Evolutionary conservation across 2,113 vertebrate genomes (phyloP).

Genomic region (Dunckerocampus dactyliophorus): DNA sequence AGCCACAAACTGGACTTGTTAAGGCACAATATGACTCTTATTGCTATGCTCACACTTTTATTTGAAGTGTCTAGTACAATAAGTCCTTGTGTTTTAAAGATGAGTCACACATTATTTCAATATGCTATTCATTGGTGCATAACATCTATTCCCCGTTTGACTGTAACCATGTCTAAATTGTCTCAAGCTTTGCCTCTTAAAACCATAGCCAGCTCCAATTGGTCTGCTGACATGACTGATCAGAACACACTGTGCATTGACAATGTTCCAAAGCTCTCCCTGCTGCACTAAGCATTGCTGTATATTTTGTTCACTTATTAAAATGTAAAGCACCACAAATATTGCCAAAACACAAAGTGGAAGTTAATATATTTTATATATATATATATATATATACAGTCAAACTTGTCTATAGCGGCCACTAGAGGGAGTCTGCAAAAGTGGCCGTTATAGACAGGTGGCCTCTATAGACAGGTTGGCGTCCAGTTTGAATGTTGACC

Average conservation of each 20-base stretch:
- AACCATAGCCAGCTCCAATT: neutral
- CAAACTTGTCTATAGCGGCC: no score
- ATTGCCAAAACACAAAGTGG: no score
- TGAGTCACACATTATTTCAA: neutral
- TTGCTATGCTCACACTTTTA: neutral
- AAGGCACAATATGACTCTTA: neutral
- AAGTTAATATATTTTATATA: no score
- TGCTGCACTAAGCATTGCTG: neutral
- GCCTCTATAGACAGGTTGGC: no score
- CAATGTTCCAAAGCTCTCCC: neutral
- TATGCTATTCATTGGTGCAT: neutral
- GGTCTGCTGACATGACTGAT: neutral
- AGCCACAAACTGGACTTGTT: constrained; percentile 23
- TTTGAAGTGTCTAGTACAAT: neutral
- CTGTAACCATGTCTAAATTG: neutral
- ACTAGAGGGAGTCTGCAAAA: no score
- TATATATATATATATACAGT: no score
- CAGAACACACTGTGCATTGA: no score
- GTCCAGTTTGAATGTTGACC: no score
- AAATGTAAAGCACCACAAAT: no score
- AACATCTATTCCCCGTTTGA: neutral
- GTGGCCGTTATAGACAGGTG: no score
- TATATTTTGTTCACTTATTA: no score
- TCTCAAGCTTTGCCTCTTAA: neutral
- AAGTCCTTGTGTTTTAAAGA: neutral